Evolutionary conservation across 1,140 invertebrate species (phyloP).

Genomic region (Diuraphis noxia): DNA sequence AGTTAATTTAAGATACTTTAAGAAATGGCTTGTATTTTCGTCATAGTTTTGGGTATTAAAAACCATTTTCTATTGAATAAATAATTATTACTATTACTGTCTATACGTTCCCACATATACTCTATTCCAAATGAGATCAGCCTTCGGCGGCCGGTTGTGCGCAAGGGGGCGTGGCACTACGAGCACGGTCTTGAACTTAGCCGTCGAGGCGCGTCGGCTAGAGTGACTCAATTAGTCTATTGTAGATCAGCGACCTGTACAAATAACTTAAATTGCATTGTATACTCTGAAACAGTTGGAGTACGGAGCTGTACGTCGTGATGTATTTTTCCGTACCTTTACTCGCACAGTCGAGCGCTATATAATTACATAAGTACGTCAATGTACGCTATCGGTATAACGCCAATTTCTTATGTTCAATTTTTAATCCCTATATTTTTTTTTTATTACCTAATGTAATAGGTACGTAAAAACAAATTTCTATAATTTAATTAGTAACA

Average conservation of each 20-base stretch:
- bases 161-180: not conserved
- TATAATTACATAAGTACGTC: slow-evolving; percentile 50
- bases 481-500: slow-evolving; percentile 23
- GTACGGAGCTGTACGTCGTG: not conserved
- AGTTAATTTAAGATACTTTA: too few species aligned
- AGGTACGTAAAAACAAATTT: slow-evolving; percentile 24
- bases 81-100: too few species aligned
- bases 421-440: not conserved
- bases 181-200: not conserved
- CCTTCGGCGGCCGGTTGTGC: not conserved
- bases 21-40: too few species aligned
- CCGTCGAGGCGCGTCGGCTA: not conserved
- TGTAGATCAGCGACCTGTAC: too few species aligned
- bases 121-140: too few species aligned
- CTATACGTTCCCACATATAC: too few species aligned
- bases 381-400: slow-evolving; percentile 13
- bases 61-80: too few species aligned
- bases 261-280: slow-evolving; percentile 1
- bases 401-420: not conserved
- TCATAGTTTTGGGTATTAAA: too few species aligned
- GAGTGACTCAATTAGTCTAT: too few species aligned
- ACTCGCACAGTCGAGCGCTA: not conserved
- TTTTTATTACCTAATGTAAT: slow-evolving; percentile 7
- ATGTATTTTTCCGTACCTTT: slow-evolving; percentile 3
- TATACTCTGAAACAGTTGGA: slow-evolving; percentile 7